Evolutionary conservation across 64 coral and sea anemone species (phyloP).

Genomic region (Dendronephthya gigantea): DNA sequence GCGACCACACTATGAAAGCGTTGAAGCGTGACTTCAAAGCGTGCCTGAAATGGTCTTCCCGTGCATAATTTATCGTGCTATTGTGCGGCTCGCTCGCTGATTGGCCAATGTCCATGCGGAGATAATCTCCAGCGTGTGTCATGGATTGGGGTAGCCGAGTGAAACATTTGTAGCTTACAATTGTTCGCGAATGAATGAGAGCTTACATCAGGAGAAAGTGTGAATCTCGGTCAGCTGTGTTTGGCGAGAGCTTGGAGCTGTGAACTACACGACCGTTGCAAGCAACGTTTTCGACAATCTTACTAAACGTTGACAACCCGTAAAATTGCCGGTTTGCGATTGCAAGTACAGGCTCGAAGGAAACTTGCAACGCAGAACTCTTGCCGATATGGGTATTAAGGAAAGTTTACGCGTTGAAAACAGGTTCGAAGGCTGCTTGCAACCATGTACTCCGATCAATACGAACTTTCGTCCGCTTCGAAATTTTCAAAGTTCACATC

Average conservation of each 20-base stretch:
- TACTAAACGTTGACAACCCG: neutral
- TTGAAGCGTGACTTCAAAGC: neutral
- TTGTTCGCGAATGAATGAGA: neutral
- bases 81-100: neutral
- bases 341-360: neutral
- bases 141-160: neutral
- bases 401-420: neutral
- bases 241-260: neutral
- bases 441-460: neutral
- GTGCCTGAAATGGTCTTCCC: neutral
- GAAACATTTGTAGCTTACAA: neutral
- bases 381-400: neutral
- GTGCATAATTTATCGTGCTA: neutral
- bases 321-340: neutral
- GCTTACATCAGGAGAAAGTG: neutral
- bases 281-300: neutral
- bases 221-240: neutral
- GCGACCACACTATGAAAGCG: neutral
- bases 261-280: neutral
- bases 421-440: neutral
- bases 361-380: neutral
- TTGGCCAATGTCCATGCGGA: neutral
- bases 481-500: conserved; percentile 23
- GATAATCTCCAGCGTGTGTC: neutral
- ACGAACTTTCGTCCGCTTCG: neutral